These are phyloP conservation scores for Choristoneura fumiferana DNA, from an alignment of 1,140 invertebrate genomes.

Conservation along the genomic window DNA sequence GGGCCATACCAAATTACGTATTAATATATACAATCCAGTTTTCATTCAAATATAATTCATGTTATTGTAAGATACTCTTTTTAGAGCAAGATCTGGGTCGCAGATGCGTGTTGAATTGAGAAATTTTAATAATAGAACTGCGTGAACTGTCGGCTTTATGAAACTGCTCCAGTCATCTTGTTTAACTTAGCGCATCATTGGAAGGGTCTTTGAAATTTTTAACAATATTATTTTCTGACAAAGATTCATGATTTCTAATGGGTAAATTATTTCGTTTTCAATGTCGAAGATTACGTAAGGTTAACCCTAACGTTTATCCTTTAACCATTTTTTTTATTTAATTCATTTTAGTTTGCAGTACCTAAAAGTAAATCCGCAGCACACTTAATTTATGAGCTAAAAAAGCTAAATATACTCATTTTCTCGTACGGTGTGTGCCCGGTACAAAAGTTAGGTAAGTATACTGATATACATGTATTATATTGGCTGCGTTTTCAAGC, in stretches of 20 bases:
- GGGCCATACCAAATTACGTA: slow-evolving; percentile 72
- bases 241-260: slow-evolving; percentile 10
- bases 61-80: slow-evolving; percentile 67
- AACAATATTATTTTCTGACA: neutral
- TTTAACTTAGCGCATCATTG: neutral
- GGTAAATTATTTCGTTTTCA: neutral
- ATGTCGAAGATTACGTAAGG: neutral
- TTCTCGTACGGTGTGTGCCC: no score
- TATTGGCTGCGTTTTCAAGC: no score
- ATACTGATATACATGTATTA: no score
- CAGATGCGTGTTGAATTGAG: slow-evolving; percentile 69
- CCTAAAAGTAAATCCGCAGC: no score
- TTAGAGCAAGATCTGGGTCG: slow-evolving; percentile 68
- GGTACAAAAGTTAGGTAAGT: no score
- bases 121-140: slow-evolving; percentile 68
- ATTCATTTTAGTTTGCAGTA: no score
- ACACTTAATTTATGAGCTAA: no score
- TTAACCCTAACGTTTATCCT: no score
- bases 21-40: slow-evolving; percentile 76
- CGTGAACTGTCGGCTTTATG: slow-evolving; percentile 42
- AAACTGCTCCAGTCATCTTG: slow-evolving; percentile 17
- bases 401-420: no score
- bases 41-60: slow-evolving; percentile 72
- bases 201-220: slow-evolving; percentile 12
- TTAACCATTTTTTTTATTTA: no score